Percentiles rank a stretch among this genome's conserved stretches.
Conservation (phyloP, 2,888 invertebrate species). For the Lamellibrachia satsuma region DNA sequence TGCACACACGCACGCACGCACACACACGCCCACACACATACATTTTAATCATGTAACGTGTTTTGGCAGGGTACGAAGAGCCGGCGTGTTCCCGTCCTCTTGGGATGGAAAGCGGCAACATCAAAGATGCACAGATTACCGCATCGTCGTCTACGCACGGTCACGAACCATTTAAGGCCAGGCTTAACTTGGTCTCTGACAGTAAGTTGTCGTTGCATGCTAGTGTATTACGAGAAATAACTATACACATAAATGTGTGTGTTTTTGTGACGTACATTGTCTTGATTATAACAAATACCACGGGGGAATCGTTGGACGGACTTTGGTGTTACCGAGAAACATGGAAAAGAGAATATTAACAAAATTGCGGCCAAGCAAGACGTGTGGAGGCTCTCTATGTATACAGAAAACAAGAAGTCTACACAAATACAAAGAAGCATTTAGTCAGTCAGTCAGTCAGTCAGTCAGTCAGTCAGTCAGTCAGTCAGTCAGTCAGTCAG, state of each 20-base stretch:
- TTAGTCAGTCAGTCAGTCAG: no score
- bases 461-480: no score
- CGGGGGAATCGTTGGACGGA: no score
- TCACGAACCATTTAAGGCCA: not conserved
- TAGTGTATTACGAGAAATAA: not conserved
- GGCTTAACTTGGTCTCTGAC: not conserved
- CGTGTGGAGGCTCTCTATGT: no score
- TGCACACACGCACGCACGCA: not conserved
- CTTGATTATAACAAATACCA: no score
- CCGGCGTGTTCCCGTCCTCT: not conserved
- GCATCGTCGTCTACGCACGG: not conserved
- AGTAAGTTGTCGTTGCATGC: not conserved
- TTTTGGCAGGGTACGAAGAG: not conserved
- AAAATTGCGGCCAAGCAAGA: no score
- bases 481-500: no score
- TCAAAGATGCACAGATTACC: not conserved
- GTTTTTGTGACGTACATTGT: no score
- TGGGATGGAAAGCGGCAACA: constrained; percentile 1
- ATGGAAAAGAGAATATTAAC: no score
- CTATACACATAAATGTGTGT: not conserved
- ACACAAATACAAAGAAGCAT: no score
- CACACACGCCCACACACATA: not conserved
- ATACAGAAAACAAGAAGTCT: no score
- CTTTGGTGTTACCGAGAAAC: no score
- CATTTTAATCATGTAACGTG: not conserved